phyloP scores from a whole-genome alignment of 2,113 vertebrate species.

The Engraulis encrasicolus region DNA sequence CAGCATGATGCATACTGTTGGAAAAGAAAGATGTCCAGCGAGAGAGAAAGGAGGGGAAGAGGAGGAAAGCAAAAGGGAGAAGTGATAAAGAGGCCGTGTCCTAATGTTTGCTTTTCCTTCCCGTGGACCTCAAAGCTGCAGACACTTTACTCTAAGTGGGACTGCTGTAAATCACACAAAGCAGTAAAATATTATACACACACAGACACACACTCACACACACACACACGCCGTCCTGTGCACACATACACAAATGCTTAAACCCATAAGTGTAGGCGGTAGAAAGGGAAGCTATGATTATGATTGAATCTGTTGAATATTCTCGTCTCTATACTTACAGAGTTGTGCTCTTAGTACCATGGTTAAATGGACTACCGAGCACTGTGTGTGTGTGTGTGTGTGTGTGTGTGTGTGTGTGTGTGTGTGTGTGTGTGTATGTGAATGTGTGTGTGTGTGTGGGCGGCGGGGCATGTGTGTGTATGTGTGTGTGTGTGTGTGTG shows the following conservation, averaged over 20 bases:
- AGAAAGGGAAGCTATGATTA: not conserved
- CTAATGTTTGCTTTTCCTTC: slow-evolving; percentile 47
- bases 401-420: no score
- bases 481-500: no score
- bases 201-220: not conserved
- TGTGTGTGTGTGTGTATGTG: no score
- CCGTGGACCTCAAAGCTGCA: slow-evolving; percentile 37
- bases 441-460: no score
- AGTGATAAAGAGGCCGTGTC: slow-evolving; percentile 21
- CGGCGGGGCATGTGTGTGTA: no score
- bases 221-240: no score
- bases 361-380: not conserved
- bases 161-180: not conserved
- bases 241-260: not conserved
- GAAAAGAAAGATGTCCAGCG: slow-evolving; percentile 11
- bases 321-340: not conserved
- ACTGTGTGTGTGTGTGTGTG: slow-evolving; percentile 3
- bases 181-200: not conserved
- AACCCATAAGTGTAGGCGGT: slow-evolving; percentile 10
- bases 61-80: not conserved
- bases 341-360: not conserved
- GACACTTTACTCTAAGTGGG: slow-evolving; percentile 38
- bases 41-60: not conserved
- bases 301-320: not conserved
- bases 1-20: not conserved